Conservation (phyloP, 2,113 vertebrate species). For the Engraulis encrasicolus region DNA sequence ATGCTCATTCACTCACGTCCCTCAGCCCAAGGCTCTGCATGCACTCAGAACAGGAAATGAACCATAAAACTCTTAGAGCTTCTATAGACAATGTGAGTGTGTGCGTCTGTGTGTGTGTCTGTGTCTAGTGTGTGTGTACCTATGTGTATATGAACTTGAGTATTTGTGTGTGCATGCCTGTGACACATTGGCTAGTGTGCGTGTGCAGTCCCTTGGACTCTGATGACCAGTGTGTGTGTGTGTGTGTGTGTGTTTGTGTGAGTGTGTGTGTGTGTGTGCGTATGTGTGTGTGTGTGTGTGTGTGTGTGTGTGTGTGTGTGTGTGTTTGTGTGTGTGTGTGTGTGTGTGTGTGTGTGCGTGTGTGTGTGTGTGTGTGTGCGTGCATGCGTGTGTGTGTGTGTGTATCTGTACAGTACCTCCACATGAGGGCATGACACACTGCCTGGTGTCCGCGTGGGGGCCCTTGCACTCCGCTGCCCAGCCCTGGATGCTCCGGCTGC, state of each 20-base stretch:
- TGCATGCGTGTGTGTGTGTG: too few relatives aligned
- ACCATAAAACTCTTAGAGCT: background rate
- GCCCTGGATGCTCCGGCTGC: constrained; percentile 87
- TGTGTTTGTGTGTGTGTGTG: too few relatives aligned
- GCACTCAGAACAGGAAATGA: background rate
- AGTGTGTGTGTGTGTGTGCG: background rate
- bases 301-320: background rate
- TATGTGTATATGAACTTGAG: background rate
- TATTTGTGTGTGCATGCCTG: background rate
- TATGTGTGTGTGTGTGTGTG: background rate
- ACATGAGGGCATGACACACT: constrained; percentile 87
- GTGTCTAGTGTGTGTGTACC: background rate
- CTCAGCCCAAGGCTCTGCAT: background rate
- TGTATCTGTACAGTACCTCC: too few relatives aligned
- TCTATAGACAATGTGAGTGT: background rate
- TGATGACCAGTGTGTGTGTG: background rate
- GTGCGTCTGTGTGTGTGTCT: background rate
- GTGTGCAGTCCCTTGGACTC: background rate
- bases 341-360: constrained; percentile 18
- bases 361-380: background rate
- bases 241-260: too few relatives aligned
- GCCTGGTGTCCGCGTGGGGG: constrained; percentile 85
- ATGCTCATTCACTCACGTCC: too few relatives aligned
- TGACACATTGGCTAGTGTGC: too few relatives aligned
- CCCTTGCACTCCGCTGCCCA: constrained; percentile 93